A percentile compares a stretch with the other conserved stretches of the same genome.
Evolutionary conservation across 2,888 invertebrate species (phyloP).

Genomic region (Myopa tessellatipennis): DNA sequence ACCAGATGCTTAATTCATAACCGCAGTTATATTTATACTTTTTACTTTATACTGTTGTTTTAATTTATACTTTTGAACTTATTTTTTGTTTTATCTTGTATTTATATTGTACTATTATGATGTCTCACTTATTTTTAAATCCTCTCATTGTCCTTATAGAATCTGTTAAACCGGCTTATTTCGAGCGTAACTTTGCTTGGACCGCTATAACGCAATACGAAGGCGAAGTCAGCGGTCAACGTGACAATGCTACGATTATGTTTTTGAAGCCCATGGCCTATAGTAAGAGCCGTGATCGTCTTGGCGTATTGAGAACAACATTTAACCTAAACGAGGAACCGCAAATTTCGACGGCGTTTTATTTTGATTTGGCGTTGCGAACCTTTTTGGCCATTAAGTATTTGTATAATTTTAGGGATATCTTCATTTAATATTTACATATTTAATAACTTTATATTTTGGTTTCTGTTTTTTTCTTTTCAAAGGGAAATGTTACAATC

Average conservation of each 20-base stretch:
- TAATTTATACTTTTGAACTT: background rate
- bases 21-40: too few relatives aligned
- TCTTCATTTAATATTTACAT: background rate
- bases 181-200: slow-evolving; percentile 89
- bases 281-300: slow-evolving; percentile 76
- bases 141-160: slow-evolving; percentile 51
- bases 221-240: slow-evolving; percentile 79
- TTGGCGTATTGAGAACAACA: slow-evolving; percentile 77
- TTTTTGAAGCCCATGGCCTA: slow-evolving; percentile 80
- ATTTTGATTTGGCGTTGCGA: slow-evolving; percentile 84
- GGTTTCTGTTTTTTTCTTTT: background rate
- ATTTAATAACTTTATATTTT: background rate
- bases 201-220: slow-evolving; percentile 83
- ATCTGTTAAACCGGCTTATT: slow-evolving; percentile 80
- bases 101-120: too few relatives aligned
- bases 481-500: slow-evolving; percentile 77
- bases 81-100: too few relatives aligned
- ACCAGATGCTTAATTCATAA: too few relatives aligned
- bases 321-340: slow-evolving; percentile 79
- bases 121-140: background rate
- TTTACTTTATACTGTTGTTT: background rate
- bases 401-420: slow-evolving; percentile 51
- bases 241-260: slow-evolving; percentile 82
- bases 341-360: slow-evolving; percentile 84
- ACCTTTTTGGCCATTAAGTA: slow-evolving; percentile 81